phyloP scores from a whole-genome alignment of 2,797 vertebrate genomes.

The Harpagifer antarcticus region DNA sequence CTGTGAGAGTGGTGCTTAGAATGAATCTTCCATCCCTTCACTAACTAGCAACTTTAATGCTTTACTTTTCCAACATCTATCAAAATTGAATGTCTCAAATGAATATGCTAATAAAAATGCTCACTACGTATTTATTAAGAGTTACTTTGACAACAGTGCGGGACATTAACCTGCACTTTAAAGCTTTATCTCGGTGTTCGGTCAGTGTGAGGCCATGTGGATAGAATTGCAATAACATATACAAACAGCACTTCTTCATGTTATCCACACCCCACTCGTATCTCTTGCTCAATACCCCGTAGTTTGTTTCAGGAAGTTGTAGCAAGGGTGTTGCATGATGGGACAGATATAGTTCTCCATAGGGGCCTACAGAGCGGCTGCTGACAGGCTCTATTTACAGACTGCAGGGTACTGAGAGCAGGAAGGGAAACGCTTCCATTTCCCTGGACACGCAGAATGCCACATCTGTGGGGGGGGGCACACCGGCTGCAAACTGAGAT shows the following conservation, averaged over 20 bases:
- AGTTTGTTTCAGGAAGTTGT: slow-evolving; percentile 74
- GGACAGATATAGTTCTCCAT: slow-evolving; percentile 70
- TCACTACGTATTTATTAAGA: background rate
- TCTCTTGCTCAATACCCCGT: slow-evolving; percentile 48
- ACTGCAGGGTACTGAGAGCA: slow-evolving; percentile 65
- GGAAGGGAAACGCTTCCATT: slow-evolving; percentile 79
- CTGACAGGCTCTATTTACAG: slow-evolving; percentile 76
- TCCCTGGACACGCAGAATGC: slow-evolving; percentile 72
- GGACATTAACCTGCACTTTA: background rate
- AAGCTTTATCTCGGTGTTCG: slow-evolving; percentile 9
- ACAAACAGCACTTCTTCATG: slow-evolving; percentile 26
- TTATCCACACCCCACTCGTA: slow-evolving; percentile 30
- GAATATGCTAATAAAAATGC: background rate
- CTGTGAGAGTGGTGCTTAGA: background rate
- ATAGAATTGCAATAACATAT: slow-evolving; percentile 17
- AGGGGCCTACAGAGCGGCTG: slow-evolving; percentile 42
- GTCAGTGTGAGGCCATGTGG: background rate
- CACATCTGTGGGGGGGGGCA: slow-evolving; percentile 52
- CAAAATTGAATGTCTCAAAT: background rate
- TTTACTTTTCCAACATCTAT: background rate
- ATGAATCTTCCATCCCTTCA: background rate
- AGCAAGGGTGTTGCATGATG: slow-evolving; percentile 57
- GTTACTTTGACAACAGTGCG: background rate
- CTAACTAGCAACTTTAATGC: too few species aligned
- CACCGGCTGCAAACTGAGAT: slow-evolving; percentile 75